phyloP scores from a whole-genome alignment of 2,888 invertebrate species.

The Nezara viridula region DNA sequence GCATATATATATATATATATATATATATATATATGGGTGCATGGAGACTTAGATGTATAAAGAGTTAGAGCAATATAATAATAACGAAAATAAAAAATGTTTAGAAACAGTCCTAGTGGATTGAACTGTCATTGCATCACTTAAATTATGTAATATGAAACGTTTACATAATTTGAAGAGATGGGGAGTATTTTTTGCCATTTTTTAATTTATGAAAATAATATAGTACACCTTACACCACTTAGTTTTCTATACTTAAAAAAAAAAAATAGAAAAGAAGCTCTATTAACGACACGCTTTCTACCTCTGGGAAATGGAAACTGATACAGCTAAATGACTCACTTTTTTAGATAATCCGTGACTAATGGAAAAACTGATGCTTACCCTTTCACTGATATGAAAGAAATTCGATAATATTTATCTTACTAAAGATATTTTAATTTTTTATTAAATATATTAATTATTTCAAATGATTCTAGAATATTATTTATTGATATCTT shows the following conservation, averaged over 20 bases:
- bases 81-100: too few relatives aligned
- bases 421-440: not conserved
- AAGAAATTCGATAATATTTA: not conserved
- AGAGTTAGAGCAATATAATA: too few relatives aligned
- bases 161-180: not conserved
- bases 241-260: not conserved
- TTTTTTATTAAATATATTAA: too few relatives aligned
- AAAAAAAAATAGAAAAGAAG: not conserved
- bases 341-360: not conserved
- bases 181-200: not conserved
- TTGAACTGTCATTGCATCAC: not conserved
- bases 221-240: not conserved
- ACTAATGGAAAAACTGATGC: not conserved
- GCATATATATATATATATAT: too few relatives aligned
- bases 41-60: too few relatives aligned
- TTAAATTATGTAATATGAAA: not conserved
- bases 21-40: too few relatives aligned
- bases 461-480: too few relatives aligned
- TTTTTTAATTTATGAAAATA: not conserved
- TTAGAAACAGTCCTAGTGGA: too few relatives aligned
- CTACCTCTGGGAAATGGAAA: not conserved
- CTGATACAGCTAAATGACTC: not conserved
- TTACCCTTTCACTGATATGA: not conserved
- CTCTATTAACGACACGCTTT: not conserved
- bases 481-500: too few relatives aligned